Evolutionary conservation across 2,113 vertebrate species (phyloP).

Genomic region (Girardinichthys multiradiatus): DNA sequence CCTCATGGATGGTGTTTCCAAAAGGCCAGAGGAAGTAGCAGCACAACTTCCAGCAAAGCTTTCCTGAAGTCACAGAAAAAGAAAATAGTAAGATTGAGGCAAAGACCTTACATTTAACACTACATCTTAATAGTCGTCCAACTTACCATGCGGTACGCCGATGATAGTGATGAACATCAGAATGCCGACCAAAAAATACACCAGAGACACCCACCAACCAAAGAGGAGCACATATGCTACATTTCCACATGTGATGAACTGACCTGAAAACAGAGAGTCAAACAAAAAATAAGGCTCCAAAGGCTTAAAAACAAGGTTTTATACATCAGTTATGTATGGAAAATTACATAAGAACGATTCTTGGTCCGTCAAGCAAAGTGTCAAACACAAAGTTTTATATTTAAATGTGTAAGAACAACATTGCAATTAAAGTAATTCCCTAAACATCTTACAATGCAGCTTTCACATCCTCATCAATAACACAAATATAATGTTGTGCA

Average conservation of each 20-base stretch:
- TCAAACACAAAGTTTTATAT: too few relatives aligned
- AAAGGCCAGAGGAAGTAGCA: conserved; percentile 89
- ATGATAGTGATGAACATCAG: conserved; percentile 83
- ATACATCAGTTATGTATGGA: too few relatives aligned
- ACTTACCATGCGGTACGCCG: conserved; percentile 84
- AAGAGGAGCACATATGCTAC: conserved; percentile 84
- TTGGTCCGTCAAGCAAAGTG: too few relatives aligned
- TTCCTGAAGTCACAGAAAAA: conserved; percentile 61
- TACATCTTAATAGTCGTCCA: background rate
- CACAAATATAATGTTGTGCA: too few relatives aligned
- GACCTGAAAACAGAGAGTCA: conserved; percentile 69
- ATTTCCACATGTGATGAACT: conserved; percentile 83
- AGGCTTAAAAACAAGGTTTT: background rate
- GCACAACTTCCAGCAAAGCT: conserved; percentile 81
- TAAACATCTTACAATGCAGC: background rate
- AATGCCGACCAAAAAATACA: conserved; percentile 78
- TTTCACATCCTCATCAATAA: background rate
- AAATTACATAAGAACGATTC: too few relatives aligned
- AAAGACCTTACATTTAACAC: background rate
- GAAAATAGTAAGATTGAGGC: background rate
- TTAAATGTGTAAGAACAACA: background rate
- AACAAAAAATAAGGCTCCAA: background rate
- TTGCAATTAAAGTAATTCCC: background rate
- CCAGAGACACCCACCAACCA: conserved; percentile 87
- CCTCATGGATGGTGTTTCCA: conserved; percentile 83